These are phyloP conservation scores for Stenoptilia bipunctidactyla DNA, from an alignment of 2,888 invertebrate genomes.

Conservation along the genomic window DNA sequence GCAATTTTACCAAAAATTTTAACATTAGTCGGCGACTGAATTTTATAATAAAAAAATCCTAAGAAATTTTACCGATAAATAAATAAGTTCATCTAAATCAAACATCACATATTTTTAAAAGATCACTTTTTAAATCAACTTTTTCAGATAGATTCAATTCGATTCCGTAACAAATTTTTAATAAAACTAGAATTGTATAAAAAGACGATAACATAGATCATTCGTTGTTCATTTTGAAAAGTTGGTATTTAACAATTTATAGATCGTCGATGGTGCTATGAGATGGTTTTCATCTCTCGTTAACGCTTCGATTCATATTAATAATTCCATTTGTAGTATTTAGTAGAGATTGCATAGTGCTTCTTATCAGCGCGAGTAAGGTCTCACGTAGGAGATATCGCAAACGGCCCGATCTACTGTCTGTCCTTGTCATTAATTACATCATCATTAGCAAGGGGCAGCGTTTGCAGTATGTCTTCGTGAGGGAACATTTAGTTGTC, in stretches of 20 bases:
- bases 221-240: constrained; percentile 34
- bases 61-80: constrained; percentile 42
- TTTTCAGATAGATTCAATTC: constrained; percentile 33
- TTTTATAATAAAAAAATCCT: constrained; percentile 57
- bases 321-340: constrained; percentile 35
- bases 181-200: constrained; percentile 41
- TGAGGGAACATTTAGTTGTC: constrained; percentile 16
- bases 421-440: too few species aligned
- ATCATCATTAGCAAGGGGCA: too few species aligned
- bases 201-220: constrained; percentile 47
- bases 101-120: constrained; percentile 39
- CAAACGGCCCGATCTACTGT: too few species aligned
- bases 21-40: constrained; percentile 66
- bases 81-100: constrained; percentile 41
- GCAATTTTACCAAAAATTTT: constrained; percentile 25
- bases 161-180: constrained; percentile 37
- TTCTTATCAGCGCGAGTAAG: constrained; percentile 30
- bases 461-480: constrained; percentile 31
- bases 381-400: too few species aligned
- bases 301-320: neutral
- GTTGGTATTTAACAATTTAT: constrained; percentile 40
- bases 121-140: constrained; percentile 26
- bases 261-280: constrained; percentile 61
- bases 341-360: constrained; percentile 50
- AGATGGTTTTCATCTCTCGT: constrained; percentile 6